Base-by-base conservation (phyloP, 2,888 invertebrate genomes). In the Dynastes maya region DNA sequence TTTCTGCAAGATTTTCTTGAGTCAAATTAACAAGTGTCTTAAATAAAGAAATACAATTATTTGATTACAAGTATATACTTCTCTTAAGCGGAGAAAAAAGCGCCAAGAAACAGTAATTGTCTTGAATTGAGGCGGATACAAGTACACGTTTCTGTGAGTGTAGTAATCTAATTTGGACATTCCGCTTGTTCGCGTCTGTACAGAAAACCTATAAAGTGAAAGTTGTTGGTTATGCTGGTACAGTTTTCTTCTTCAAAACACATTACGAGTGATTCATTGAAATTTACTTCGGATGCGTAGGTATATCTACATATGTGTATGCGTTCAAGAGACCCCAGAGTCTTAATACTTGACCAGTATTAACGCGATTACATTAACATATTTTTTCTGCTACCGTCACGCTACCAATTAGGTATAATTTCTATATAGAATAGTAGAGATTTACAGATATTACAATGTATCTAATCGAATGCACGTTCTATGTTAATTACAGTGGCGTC, bases 251-350 rank as follows among this genome's bases (percentile, higher is more conserved):
- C 8, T 55, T 55, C 55, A 55, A 16, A 22, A 55, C 45, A 11
- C 11, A 45, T 45, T 63, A 63, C 27, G 22, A 16, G 40, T 67
- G 65, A 67, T 67, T 67, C 65, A 67, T 67, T 67, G 22, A 67
- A 67, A 45, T 67, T 67, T 67, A 67, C 40, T 45, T 67, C 45
- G 65, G 11, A 45, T 22, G 16, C 40, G 40, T 45, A 45, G 22
- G 65, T 45, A 45, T 67, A 16, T 16, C 16, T 55, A 4, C 55
- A 22, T n/a, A 55, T 16, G 16, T 22, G 16, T 22, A 22, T 5
- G 32, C 32, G 32, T 0, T 11, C 45, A 63, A 63, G 63, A 63
- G 32, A 63, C 4, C 45, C 40, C 40, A 67, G 27, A 55, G 16
- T 22, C 27, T 55, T 4, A 55, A 55, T 22, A 22, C 1, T 67